Evolutionary conservation across 2,888 invertebrate genomes (phyloP), one percentile per base, ranked within the genome.

Genomic region (Choristoneura rosaceana): DNA sequence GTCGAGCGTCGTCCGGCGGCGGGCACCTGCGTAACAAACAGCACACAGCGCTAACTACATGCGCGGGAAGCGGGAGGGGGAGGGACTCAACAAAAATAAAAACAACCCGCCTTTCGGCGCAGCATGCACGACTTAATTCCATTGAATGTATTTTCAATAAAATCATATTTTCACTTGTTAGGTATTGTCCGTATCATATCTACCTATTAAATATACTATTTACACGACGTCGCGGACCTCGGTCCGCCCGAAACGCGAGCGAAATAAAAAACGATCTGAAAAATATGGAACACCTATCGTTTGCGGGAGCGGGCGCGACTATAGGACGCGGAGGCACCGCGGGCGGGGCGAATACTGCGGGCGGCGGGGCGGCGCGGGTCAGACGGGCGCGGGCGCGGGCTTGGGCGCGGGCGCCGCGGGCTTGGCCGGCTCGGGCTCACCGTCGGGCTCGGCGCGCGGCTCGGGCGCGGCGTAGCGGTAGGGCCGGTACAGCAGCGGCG

Each of bases 111-210:
- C 78, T 77, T 79, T 83, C 77, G 70, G 75, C 76, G 79, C 80
- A 84, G 89, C 93, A 90, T 91, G 92, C 93, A 90, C 82, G 80
- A 76, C 77, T 81, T 87, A 87, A 91, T 92, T 93, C 88, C 91
- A 93, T 91, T 89, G 91, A 92, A 88, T 92, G 91, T 91, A 90
- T 93, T 90, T 52, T 92, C 92, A 93, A 93, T 90, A 92, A 92
- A 93, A 91, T 90, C 90, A 88, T 90, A 83, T 82, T 81, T 91
- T 88, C 92, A 93, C 93, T 93, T 93, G 93, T 94, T 93, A 93
- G 92, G 93, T 93, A 94, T 94, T 93, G 93, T 94, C 93, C 93
- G 90, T 92, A 93, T 89, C 85, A 83, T 91, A 87, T 87, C 92
- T 93, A 92, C 87, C 90, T 92, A 92, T 90, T 88, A 87, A 86